A percentile compares a stretch with the other conserved stretches of the same genome.
These are phyloP conservation scores for Pentamera pediparva DNA, from an alignment of 53 echinoderm and acorn worm species.

Conservation along the genomic window DNA sequence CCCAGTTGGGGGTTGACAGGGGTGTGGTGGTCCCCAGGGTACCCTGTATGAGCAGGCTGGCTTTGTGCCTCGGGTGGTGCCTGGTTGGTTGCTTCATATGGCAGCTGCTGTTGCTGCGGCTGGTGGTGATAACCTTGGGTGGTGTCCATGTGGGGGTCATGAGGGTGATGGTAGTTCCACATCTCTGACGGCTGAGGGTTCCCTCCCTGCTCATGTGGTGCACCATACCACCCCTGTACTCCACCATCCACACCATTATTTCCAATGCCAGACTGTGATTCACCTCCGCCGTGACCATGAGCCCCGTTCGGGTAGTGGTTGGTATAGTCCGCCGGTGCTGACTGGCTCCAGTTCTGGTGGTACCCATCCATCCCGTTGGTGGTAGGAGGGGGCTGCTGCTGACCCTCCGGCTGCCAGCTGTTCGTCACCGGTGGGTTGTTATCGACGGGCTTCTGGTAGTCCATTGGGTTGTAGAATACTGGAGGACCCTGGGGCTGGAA, in stretches of 20 bases:
- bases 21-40: neutral
- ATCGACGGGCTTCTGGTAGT: conserved; percentile 9
- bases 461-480: conserved; percentile 28
- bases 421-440: neutral
- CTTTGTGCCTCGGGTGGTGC: no score
- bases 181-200: neutral
- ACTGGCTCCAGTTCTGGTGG: conserved; percentile 6
- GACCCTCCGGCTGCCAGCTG: conserved; percentile 28
- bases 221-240: conserved; percentile 12
- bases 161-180: conserved; percentile 3
- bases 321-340: neutral
- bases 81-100: no score
- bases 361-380: conserved; percentile 23
- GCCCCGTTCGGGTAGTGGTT: conserved; percentile 9
- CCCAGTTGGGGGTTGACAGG: neutral
- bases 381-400: conserved; percentile 2
- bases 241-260: neutral
- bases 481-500: conserved; percentile 27
- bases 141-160: neutral
- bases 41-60: neutral
- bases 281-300: neutral
- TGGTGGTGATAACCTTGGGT: neutral
- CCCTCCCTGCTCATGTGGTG: neutral
- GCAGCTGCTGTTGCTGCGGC: neutral
- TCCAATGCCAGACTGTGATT: no score